Base-by-base conservation (phyloP, 2,113 vertebrate genomes). In the Rhynchomys soricoides region DNA sequence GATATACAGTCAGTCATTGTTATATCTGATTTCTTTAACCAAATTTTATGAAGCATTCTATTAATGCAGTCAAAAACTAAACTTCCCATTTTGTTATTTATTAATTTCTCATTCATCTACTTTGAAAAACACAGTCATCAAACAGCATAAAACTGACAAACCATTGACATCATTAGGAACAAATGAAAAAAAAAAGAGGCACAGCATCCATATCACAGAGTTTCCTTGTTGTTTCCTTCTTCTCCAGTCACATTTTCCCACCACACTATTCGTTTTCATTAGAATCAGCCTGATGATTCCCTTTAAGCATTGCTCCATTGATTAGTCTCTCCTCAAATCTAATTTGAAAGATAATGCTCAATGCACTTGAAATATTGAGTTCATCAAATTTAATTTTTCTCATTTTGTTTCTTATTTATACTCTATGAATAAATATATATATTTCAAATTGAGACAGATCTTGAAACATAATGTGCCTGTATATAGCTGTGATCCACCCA, bases 391-490 rank as follows among this genome's bases (percentile, higher is more conserved):
- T 95, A 97, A 95, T 97, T 95, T 97, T 97, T 86, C 94, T 98
- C 87, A 97, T 97, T 98, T 97, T 98, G 92, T 98, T 97, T 86
- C 94, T 97, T 98, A 94, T 98, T 98, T 98, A 97, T 98, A 97
- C 77, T 95, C 75, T 83, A 48, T 96, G 77, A 55, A 86, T 90
- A 66, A 43, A 77, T 82, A 71, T 66, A 86, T 93, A 68, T 78
- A 78, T 98, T 98, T 98, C 96, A 98, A 97, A 95, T 87, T 97
- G 97, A 98, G 98, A 98, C 98, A 99, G 98, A 98, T 95, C 97
- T 98, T 98, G 98, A 98, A 98, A 98, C 98, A 98, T 98, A 98
- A 98, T 97, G 86, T 98, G 75, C 97, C 98, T 98, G 98, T 98
- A 98, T 98, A 98, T 98, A 99, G 97, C 57, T 97, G 85, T 91